Conservation (phyloP, 1,140 invertebrate genomes). For the Drosophila ambigua region DNA sequence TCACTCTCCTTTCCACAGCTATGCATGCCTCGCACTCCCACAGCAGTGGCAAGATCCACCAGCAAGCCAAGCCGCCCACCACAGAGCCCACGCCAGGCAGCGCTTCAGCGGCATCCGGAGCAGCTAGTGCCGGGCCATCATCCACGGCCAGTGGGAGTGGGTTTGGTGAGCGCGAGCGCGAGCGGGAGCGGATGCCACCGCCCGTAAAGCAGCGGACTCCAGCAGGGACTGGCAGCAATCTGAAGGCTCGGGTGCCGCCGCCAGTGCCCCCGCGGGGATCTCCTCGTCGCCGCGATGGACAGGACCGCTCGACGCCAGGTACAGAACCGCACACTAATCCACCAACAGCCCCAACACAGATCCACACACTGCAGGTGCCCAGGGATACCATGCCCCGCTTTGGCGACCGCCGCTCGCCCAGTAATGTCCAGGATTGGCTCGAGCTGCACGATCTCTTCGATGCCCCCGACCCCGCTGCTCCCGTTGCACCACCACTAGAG, state of each 20-base stretch:
- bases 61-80: conserved; percentile 56
- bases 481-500: conserved; percentile 9
- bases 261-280: conserved; percentile 92
- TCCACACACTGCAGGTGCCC: conserved; percentile 58
- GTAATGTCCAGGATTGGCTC: conserved; percentile 81
- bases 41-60: conserved; percentile 73
- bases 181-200: conserved; percentile 52
- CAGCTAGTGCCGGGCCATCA: conserved; percentile 14
- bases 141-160: conserved; percentile 37
- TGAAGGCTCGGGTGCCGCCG: conserved; percentile 89
- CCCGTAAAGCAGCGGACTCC: conserved; percentile 68
- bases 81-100: conserved; percentile 49
- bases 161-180: conserved; percentile 15
- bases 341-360: conserved; percentile 11
- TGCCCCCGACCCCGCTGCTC: conserved; percentile 12
- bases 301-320: conserved; percentile 84
- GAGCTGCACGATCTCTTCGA: conserved; percentile 80
- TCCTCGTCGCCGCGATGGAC: conserved; percentile 85
- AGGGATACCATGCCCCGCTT: conserved; percentile 59
- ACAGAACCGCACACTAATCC: conserved; percentile 47
- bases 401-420: conserved; percentile 77
- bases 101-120: conserved; percentile 14
- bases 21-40: conserved; percentile 71
- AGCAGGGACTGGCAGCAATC: conserved; percentile 36
- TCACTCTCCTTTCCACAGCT: conserved; percentile 23